A percentile compares a stretch with the other conserved stretches of the same genome.
Conservation (phyloP, 2,113 vertebrate genomes). For the Tringa solitaria region DNA sequence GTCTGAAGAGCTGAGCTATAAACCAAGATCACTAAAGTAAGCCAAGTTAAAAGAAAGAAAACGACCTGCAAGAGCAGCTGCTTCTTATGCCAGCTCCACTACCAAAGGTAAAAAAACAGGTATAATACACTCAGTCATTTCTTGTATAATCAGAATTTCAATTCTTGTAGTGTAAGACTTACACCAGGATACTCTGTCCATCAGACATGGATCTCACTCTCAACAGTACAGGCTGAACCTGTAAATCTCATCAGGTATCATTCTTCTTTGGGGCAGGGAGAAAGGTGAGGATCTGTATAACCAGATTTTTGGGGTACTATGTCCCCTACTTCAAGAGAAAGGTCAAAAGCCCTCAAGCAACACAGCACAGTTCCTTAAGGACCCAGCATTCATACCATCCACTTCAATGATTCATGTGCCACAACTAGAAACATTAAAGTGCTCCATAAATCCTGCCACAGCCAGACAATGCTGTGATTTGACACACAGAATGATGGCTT, state of each 20-base stretch:
- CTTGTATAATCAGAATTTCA: not conserved
- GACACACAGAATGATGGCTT: not conserved
- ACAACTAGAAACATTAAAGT: not conserved
- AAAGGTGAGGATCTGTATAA: not conserved
- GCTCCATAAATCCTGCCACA: not conserved
- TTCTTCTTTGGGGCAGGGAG: not conserved
- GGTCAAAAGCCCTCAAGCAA: not conserved
- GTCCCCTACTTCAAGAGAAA: not conserved
- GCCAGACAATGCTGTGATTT: not conserved
- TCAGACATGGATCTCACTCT: not conserved
- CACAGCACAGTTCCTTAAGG: not conserved
- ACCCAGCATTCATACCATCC: not conserved
- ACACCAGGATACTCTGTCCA: not conserved
- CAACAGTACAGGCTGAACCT: not conserved
- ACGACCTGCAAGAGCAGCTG: not conserved
- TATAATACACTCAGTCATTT: not conserved
- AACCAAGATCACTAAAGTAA: not conserved
- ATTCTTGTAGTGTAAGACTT: not conserved
- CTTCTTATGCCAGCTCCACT: not conserved
- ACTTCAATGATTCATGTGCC: not conserved
- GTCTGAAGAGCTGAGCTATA: not conserved
- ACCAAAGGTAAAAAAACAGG: not conserved
- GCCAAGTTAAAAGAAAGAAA: not conserved
- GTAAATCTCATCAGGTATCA: not conserved
- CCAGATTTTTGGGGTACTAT: not conserved